phyloP scores from a whole-genome alignment of 2,113 vertebrate species.

The Numenius arquata region DNA sequence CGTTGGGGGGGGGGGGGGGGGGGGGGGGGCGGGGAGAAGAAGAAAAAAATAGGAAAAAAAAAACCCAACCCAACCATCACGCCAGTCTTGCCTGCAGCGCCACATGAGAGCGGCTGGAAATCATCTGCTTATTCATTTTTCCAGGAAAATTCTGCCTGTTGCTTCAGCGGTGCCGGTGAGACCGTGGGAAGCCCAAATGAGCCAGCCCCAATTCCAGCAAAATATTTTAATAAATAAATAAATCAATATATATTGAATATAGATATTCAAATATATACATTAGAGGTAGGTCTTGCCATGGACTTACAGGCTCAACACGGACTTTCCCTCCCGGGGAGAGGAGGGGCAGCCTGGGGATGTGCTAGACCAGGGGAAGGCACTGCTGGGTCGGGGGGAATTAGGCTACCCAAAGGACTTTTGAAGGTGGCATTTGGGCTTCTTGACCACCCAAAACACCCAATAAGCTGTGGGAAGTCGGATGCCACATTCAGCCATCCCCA shows the following conservation, averaged over 20 bases:
- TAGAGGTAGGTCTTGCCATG: not conserved
- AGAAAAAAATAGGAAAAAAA: no score
- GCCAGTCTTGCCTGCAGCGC: not conserved
- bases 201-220: not conserved
- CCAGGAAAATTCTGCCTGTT: not conserved
- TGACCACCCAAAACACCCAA: not conserved
- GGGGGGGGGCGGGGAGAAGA: no score
- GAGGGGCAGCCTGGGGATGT: not conserved
- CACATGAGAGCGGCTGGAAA: not conserved
- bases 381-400: not conserved
- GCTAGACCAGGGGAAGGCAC: not conserved
- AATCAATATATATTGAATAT: not conserved
- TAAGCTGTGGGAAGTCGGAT: accelerated
- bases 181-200: not conserved
- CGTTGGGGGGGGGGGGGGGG: accelerated
- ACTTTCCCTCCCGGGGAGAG: no score
- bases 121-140: not conserved
- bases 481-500: not conserved
- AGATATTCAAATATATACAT: not conserved
- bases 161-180: not conserved
- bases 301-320: not conserved
- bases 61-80: no score
- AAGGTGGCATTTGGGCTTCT: not conserved
- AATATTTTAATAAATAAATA: not conserved
- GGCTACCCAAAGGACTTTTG: not conserved